Evolutionary conservation across 2,113 vertebrate species (phyloP), one percentile per base, ranked within the genome.

Genomic region (Tachuris rubrigastra): DNA sequence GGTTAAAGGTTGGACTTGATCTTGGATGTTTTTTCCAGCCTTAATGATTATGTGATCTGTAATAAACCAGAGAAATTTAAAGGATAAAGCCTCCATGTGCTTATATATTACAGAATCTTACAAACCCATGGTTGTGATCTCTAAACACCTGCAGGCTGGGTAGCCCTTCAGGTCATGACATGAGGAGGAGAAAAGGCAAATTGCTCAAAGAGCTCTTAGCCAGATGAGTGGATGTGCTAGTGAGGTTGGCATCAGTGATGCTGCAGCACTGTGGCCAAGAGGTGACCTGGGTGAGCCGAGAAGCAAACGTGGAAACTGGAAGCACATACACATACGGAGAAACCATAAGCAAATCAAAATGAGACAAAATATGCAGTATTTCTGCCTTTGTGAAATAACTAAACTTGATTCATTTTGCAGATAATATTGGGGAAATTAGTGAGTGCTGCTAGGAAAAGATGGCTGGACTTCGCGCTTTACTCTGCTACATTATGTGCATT

Each of bases 321-420:
- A 92, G 52, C 37, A 81, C 14, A 37, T 25, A 59, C 30, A 47
- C n/a, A 46, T 19, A 15, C 18, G 56, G 39, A 67, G 18, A 56
- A 93, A 33, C 39, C 33, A 18, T 23, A 72, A 85, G 30, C 14
- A 90, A 78, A 85, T 50, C 49, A 16, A 72, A 52, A 63, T 46
- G 3, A 52, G 27, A 42, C 12, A 75, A 82, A 79, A 79, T 47
- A 71, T 65, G 58, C 16, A 59, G 49, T 35, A 50, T n/a, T 72
- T 93, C n/a, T 85, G 52, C 41, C 59, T 56, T 88, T 1, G 1
- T 60, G 35, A 65, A 75, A 76, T 33, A 66, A 12, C 25, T 41
- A n/a, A 69, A 30, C 19, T 69, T 88, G 31, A 86, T 94, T 76
- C 49, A 41, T 77, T 90, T 94, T 94, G 56, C 72, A 89, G 73